Conservation (phyloP, 1,140 invertebrate genomes). For the Lordiphosa clarofinis region DNA sequence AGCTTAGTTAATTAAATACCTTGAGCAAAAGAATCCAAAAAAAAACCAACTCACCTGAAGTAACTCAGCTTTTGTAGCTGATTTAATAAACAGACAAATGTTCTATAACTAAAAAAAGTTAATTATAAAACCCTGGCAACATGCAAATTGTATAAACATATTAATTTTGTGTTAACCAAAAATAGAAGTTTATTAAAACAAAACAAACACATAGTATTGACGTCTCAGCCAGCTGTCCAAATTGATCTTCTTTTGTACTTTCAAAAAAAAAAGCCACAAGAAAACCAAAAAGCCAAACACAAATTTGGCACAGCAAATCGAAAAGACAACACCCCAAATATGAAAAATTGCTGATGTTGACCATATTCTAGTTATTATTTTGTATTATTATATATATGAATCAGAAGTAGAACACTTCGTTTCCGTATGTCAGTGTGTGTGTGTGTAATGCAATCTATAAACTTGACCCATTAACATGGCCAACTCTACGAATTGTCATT, state of each 20-base stretch:
- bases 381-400: slow-evolving; percentile 6
- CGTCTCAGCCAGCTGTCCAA: slow-evolving; percentile 40
- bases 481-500: slow-evolving; percentile 34
- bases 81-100: too few species aligned
- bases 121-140: too few species aligned
- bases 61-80: too few species aligned
- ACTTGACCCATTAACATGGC: slow-evolving; percentile 69
- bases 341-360: slow-evolving; percentile 5
- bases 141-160: slow-evolving; percentile 31
- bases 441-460: slow-evolving; percentile 72
- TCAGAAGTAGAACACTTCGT: slow-evolving; percentile 19
- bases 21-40: too few species aligned
- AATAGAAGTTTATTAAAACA: slow-evolving; percentile 68
- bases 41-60: too few species aligned
- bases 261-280: neutral
- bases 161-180: slow-evolving; percentile 57
- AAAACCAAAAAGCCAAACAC: slow-evolving; percentile 11
- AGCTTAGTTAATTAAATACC: too few species aligned
- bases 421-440: slow-evolving; percentile 41
- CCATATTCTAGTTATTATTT: neutral
- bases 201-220: slow-evolving; percentile 29
- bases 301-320: slow-evolving; percentile 17
- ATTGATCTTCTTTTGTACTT: slow-evolving; percentile 16
- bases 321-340: slow-evolving; percentile 8
- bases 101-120: too few species aligned